These are phyloP conservation scores for Sphenodon punctatus DNA, from an alignment of 2,797 vertebrate species.

Conservation along the genomic window DNA sequence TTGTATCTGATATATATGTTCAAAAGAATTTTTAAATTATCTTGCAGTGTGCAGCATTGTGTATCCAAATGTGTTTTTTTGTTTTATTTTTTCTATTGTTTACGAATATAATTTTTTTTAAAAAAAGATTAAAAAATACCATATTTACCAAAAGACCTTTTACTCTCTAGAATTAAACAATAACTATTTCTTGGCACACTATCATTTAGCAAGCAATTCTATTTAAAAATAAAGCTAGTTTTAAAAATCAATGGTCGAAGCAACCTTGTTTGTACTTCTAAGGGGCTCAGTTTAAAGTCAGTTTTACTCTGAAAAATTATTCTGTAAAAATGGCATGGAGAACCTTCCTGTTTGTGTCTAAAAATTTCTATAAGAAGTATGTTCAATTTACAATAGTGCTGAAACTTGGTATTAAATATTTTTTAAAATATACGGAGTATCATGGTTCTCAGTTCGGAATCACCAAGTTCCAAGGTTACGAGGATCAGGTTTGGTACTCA, in stretches of 20 bases:
- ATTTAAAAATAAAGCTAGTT: conserved; percentile 10
- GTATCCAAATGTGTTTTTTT: background rate
- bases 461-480: too few species aligned
- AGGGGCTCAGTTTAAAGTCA: background rate
- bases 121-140: background rate
- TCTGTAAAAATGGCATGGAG: background rate
- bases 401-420: too few species aligned
- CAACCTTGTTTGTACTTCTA: background rate
- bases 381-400: background rate
- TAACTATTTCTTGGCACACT: background rate
- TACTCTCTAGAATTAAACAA: background rate
- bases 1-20: background rate
- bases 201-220: background rate
- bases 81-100: background rate
- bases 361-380: background rate
- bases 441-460: too few species aligned
- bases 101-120: background rate
- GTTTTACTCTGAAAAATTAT: background rate
- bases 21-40: background rate
- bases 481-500: too few species aligned
- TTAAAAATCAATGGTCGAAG: background rate
- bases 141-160: background rate
- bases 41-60: background rate
- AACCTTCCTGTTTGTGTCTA: background rate
- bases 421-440: too few species aligned